phyloP scores from a whole-genome alignment of 2,888 invertebrate species.

The Congeria kusceri region DNA sequence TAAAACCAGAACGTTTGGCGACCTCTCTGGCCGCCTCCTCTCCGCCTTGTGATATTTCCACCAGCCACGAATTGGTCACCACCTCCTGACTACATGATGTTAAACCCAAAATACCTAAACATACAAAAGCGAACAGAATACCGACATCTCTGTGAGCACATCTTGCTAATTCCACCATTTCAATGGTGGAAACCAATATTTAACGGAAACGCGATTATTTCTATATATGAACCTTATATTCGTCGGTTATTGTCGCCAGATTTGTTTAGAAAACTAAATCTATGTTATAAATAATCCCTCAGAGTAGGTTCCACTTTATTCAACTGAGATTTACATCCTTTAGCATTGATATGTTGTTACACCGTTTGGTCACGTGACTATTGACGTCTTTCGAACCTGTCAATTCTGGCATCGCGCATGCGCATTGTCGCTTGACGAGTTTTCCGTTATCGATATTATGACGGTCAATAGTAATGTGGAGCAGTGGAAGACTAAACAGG shows the following conservation, averaged over 20 bases:
- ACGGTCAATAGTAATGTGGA: constrained; percentile 36
- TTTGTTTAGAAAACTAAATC: background rate
- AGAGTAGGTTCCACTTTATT: too few species aligned
- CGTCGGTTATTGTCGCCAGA: background rate
- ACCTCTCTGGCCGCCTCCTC: constrained; percentile 92
- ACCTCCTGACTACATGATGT: constrained; percentile 87
- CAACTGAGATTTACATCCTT: background rate
- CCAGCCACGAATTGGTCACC: constrained; percentile 98
- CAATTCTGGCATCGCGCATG: constrained; percentile 51
- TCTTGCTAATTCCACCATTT: constrained; percentile 54
- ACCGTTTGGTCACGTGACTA: constrained; percentile 49
- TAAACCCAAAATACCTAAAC: constrained; percentile 35
- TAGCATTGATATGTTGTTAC: background rate
- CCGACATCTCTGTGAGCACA: constrained; percentile 42
- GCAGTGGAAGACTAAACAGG: constrained; percentile 35
- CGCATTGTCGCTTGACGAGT: constrained; percentile 46
- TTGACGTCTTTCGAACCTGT: constrained; percentile 63
- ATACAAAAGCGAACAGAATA: constrained; percentile 51
- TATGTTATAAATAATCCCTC: too few species aligned
- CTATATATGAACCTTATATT: background rate
- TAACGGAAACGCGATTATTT: background rate
- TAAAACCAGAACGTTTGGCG: constrained; percentile 96
- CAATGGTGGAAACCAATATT: constrained; percentile 10
- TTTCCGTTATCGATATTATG: constrained; percentile 53
- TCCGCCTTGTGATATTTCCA: constrained; percentile 93